Conservation (phyloP, 2,113 vertebrate genomes). For the Amblyopsis rosae region DNA sequence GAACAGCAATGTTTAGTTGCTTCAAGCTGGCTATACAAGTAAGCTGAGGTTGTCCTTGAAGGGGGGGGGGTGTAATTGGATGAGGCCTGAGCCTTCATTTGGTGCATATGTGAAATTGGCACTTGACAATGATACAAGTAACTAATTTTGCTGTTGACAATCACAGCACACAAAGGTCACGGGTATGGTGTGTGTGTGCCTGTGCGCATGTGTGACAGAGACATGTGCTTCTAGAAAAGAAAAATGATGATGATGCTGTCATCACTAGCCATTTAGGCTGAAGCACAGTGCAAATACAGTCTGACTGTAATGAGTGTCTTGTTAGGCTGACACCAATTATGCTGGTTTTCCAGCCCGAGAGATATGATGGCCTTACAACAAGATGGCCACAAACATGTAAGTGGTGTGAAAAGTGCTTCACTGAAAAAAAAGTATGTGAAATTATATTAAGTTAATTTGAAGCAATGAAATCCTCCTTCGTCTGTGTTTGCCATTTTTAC, state of each 20-base stretch:
- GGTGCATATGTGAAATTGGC: constrained; percentile 19
- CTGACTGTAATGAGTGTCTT: constrained; percentile 40
- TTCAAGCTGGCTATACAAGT: constrained; percentile 41
- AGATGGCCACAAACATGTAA: not conserved
- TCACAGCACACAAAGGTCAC: constrained; percentile 12
- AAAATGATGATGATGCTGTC: constrained; percentile 40
- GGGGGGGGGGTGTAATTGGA: constrained; percentile 24
- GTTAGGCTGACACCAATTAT: constrained; percentile 27
- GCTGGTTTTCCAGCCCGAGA: not conserved
- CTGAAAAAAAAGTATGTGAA: too few relatives aligned
- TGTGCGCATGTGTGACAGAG: constrained; percentile 14
- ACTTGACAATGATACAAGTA: constrained; percentile 21
- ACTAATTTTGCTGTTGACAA: constrained; percentile 40
- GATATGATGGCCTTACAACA: constrained; percentile 14
- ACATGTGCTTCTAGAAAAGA: constrained; percentile 19
- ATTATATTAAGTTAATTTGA: too few relatives aligned
- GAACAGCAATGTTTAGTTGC: constrained; percentile 37
- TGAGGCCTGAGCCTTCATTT: constrained; percentile 22
- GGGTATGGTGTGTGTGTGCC: not conserved
- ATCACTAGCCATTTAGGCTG: constrained; percentile 9
- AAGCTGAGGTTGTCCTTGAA: constrained; percentile 21
- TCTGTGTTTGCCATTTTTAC: constrained; percentile 1
- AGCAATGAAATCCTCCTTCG: not conserved
- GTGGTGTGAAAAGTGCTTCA: too few relatives aligned
- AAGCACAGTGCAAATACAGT: constrained; percentile 33